These are phyloP conservation scores for Nomada fucata DNA, from an alignment of 2,888 invertebrate genomes.

Conservation along the genomic window DNA sequence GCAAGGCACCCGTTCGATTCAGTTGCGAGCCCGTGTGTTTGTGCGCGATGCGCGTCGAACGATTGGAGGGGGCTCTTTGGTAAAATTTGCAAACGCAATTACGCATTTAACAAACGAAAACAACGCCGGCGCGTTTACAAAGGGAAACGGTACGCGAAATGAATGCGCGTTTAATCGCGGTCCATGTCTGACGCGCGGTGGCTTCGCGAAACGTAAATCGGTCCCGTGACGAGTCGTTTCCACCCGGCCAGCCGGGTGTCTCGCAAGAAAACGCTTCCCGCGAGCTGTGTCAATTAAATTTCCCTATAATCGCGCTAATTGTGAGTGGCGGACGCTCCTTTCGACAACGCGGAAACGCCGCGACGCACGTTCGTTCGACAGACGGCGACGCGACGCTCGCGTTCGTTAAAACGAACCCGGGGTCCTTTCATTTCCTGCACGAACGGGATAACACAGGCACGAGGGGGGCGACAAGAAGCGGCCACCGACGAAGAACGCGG, in stretches of 20 bases:
- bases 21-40: conserved; percentile 20
- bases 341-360: conserved; percentile 9
- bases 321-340: conserved; percentile 22
- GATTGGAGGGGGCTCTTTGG: not conserved
- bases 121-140: too few relatives aligned
- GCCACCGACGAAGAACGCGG: conserved; percentile 12
- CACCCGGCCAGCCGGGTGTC: not conserved
- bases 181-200: not conserved
- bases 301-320: conserved; percentile 33
- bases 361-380: not conserved
- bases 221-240: conserved; percentile 1
- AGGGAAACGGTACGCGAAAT: not conserved
- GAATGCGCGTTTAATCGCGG: not conserved
- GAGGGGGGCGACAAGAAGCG: conserved; percentile 6
- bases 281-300: conserved; percentile 25
- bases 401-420: conserved; percentile 30
- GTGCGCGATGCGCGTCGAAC: not conserved
- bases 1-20: not conserved
- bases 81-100: not conserved
- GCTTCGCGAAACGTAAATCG: not conserved
- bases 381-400: conserved; percentile 12
- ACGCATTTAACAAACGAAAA: too few relatives aligned
- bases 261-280: not conserved
- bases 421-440: conserved; percentile 49
- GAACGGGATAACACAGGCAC: conserved; percentile 29